Conservation (phyloP, 2,888 invertebrate species). For the Aricia artaxerxes region DNA sequence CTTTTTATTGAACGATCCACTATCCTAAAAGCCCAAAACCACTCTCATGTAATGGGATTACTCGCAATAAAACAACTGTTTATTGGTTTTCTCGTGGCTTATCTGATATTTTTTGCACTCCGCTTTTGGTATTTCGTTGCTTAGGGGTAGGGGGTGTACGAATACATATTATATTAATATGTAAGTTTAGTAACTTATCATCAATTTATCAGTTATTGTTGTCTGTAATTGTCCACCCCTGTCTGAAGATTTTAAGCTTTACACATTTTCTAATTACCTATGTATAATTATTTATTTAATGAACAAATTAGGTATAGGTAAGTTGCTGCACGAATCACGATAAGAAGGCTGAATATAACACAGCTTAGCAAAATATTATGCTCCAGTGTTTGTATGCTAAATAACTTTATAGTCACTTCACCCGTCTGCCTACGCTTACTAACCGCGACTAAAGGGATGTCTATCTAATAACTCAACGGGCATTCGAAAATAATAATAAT, state of each 20-base stretch:
- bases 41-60: neutral
- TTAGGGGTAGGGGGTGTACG: neutral
- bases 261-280: too few species aligned
- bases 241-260: too few species aligned
- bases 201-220: too few species aligned
- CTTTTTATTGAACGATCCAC: conserved; percentile 1
- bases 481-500: neutral
- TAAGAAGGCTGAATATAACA: neutral
- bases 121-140: neutral
- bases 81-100: neutral
- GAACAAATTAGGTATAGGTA: too few species aligned
- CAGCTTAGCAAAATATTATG: neutral
- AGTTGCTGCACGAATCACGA: too few species aligned
- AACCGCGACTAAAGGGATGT: neutral
- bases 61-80: conserved; percentile 5
- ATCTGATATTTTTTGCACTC: neutral
- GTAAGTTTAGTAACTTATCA: neutral
- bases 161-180: neutral
- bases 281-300: too few species aligned
- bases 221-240: too few species aligned
- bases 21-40: neutral
- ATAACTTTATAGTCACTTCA: neutral
- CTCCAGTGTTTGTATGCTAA: neutral
- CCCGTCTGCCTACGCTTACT: neutral
- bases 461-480: neutral